These are phyloP conservation scores for Diplodus sargus DNA, from an alignment of 2,797 vertebrate genomes.

Conservation along the genomic window DNA sequence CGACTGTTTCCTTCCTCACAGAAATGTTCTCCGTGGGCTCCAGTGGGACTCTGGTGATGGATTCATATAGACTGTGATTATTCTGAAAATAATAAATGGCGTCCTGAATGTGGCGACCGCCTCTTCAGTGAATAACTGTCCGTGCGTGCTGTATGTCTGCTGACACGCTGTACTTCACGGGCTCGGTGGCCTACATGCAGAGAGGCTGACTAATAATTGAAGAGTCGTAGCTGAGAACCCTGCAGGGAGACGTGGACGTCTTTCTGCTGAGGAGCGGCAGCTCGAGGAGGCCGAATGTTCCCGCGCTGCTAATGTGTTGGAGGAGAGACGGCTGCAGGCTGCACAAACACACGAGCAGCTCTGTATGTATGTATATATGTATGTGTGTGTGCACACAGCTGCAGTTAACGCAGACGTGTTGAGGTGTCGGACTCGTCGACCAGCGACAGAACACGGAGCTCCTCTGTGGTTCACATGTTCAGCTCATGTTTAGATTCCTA, in stretches of 20 bases:
- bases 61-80: too few relatives aligned
- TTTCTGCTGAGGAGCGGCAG: slow-evolving; percentile 14
- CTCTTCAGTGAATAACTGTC: background rate
- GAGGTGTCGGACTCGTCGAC: too few relatives aligned
- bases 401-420: too few relatives aligned
- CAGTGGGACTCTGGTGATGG: too few relatives aligned
- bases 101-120: background rate
- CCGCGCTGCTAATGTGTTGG: background rate
- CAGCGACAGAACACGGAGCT: too few relatives aligned
- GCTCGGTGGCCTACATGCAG: slow-evolving; percentile 47
- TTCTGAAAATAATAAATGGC: too few relatives aligned
- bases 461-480: too few relatives aligned
- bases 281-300: background rate
- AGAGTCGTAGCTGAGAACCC: slow-evolving; percentile 29
- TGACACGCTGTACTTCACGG: slow-evolving; percentile 18
- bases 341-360: background rate
- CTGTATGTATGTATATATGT: too few relatives aligned
- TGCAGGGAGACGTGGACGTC: slow-evolving; percentile 15
- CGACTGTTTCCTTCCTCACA: too few relatives aligned
- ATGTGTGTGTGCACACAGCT: too few relatives aligned
- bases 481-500: too few relatives aligned
- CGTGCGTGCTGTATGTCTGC: background rate
- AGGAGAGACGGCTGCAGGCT: background rate
- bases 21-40: too few relatives aligned
- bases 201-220: slow-evolving; percentile 53